Conservation (phyloP, 2,888 invertebrate species). For the Xanthia togata region DNA sequence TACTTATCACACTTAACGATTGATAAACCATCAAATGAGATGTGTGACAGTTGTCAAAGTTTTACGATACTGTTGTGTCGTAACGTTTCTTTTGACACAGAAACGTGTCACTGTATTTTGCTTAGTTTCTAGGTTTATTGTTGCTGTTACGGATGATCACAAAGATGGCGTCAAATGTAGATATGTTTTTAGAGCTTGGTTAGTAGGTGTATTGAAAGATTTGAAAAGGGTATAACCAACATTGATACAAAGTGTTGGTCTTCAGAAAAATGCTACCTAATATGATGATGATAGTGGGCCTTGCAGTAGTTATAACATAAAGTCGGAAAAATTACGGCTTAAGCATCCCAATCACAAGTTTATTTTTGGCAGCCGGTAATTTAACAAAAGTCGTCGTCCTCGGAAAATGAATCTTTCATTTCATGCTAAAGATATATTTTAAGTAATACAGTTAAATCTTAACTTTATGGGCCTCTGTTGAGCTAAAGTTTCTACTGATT, state of each 20-base stretch:
- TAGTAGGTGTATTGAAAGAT: background rate
- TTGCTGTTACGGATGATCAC: conserved; percentile 24
- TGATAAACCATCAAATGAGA: conserved; percentile 16
- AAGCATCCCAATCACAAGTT: too few species aligned
- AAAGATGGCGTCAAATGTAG: conserved; percentile 11
- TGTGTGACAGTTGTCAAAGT: conserved; percentile 33
- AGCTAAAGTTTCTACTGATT: conserved; percentile 14
- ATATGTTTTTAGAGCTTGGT: background rate
- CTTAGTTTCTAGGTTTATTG: conserved; percentile 50
- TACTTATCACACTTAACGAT: background rate
- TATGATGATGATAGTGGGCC: background rate
- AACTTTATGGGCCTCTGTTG: background rate
- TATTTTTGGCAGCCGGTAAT: too few species aligned
- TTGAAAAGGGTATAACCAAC: background rate
- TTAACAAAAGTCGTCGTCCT: background rate
- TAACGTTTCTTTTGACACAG: conserved; percentile 41
- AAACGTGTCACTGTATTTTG: conserved; percentile 45
- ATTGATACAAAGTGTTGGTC: background rate
- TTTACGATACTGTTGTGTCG: conserved; percentile 29
- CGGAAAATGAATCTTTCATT: background rate
- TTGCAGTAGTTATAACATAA: background rate
- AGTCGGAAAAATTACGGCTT: background rate
- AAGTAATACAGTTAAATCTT: background rate
- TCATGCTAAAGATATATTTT: background rate
- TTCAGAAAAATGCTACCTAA: background rate